A percentile compares a stretch with the other conserved stretches of the same genome.
These are phyloP conservation scores for Oplegnathus fasciatus DNA, from an alignment of 2,113 vertebrate species.

Conservation along the genomic window DNA sequence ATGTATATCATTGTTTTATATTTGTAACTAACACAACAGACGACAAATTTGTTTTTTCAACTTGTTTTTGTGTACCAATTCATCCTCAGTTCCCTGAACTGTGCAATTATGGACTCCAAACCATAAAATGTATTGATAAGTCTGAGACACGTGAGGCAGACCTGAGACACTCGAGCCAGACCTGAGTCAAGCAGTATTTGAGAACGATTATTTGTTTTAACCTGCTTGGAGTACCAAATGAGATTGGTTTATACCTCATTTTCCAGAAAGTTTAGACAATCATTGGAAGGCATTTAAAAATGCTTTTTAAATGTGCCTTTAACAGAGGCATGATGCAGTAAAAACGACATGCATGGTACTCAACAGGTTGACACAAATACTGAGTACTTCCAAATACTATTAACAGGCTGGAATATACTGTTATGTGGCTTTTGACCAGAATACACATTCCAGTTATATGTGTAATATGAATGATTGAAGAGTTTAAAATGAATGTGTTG, in stretches of 20 bases:
- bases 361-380: constrained; percentile 4
- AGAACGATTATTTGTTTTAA: constrained; percentile 12
- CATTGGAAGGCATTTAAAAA: constrained; percentile 20
- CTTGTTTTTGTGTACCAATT: constrained; percentile 16
- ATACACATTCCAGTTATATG: constrained; percentile 31
- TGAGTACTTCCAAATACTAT: not conserved
- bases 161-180: not conserved
- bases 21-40: constrained; percentile 63
- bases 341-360: constrained; percentile 14
- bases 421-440: constrained; percentile 30
- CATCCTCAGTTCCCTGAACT: constrained; percentile 5
- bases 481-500: constrained; percentile 9
- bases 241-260: not conserved
- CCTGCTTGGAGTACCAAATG: not conserved
- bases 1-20: constrained; percentile 62
- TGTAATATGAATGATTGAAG: constrained; percentile 19
- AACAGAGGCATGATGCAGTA: not conserved
- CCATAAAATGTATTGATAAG: constrained; percentile 12
- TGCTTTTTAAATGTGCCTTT: not conserved
- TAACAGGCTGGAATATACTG: constrained; percentile 3
- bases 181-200: constrained; percentile 26
- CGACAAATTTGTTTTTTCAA: constrained; percentile 10
- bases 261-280: constrained; percentile 38
- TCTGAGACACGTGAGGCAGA: not conserved
- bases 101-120: constrained; percentile 32